These are phyloP conservation scores for Pangasius macronema DNA, from an alignment of 2,797 vertebrate genomes.

Conservation along the genomic window DNA sequence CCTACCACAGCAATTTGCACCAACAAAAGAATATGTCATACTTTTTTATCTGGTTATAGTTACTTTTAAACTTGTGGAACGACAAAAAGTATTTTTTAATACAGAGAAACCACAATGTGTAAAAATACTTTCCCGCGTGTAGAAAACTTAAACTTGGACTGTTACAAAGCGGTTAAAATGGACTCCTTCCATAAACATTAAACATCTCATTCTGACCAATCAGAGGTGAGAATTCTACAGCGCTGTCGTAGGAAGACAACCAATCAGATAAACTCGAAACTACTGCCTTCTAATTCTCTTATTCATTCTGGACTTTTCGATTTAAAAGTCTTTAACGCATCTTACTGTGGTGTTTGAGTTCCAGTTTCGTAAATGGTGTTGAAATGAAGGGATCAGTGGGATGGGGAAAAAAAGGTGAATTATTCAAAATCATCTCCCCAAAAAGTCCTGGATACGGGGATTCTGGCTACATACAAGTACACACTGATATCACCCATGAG, in stretches of 20 bases:
- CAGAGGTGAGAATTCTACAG: background rate
- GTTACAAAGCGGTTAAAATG: background rate
- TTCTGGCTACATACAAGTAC: too few species aligned
- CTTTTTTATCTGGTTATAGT: background rate
- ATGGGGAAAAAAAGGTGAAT: background rate
- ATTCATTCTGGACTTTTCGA: background rate
- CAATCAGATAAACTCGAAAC: too few species aligned
- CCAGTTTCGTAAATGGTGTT: background rate
- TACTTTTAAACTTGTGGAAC: background rate
- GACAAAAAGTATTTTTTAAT: background rate
- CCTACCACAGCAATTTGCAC: background rate
- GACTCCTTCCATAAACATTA: background rate
- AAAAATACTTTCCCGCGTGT: background rate
- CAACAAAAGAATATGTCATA: background rate
- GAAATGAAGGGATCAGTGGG: background rate
- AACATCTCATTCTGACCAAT: background rate
- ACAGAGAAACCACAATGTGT: background rate
- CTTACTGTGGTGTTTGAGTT: background rate
- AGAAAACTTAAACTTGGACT: background rate
- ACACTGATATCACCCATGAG: too few species aligned
- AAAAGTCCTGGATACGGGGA: too few species aligned
- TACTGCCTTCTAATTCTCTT: background rate
- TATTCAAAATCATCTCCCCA: too few species aligned
- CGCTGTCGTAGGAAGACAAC: background rate
- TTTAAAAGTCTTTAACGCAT: background rate